Percentiles rank a stretch among this genome's conserved stretches.
These are phyloP conservation scores for Hydrotaea cyrtoneurina DNA, from an alignment of 2,888 invertebrate genomes.

Conservation along the genomic window DNA sequence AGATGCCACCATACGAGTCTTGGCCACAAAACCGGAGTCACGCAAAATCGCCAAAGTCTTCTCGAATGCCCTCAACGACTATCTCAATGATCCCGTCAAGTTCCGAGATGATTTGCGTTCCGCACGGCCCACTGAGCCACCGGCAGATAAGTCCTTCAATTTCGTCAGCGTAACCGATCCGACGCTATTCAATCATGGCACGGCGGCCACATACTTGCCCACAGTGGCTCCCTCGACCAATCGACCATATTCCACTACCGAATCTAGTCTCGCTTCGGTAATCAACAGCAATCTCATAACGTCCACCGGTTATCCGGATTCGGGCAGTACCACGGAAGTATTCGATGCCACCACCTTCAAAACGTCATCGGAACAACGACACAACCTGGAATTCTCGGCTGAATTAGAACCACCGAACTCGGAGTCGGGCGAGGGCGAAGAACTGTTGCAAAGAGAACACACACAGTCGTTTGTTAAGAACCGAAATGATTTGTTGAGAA, in stretches of 20 bases:
- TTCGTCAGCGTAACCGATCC: conserved; percentile 73
- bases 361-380: conserved; percentile 74
- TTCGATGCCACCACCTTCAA: conserved; percentile 81
- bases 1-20: conserved; percentile 84
- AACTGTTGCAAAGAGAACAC: conserved; percentile 86
- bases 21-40: conserved; percentile 83
- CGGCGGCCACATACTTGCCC: conserved; percentile 77
- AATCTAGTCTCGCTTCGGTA: conserved; percentile 84
- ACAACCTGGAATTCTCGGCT: conserved; percentile 74
- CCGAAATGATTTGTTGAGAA: conserved; percentile 77
- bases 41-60: conserved; percentile 92
- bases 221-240: conserved; percentile 75
- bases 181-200: conserved; percentile 73
- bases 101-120: conserved; percentile 89
- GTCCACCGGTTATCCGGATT: conserved; percentile 72
- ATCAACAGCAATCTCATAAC: conserved; percentile 75
- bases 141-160: conserved; percentile 79
- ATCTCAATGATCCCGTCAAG: conserved; percentile 90
- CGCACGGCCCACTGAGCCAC: conserved; percentile 90
- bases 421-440: conserved; percentile 82
- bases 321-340: conserved; percentile 76
- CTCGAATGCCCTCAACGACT: conserved; percentile 90
- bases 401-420: conserved; percentile 80
- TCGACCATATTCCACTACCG: conserved; percentile 81
- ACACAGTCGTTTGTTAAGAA: conserved; percentile 86